Conservation (phyloP, 2,113 vertebrate genomes). For the Pangasianodon hypophthalmus region DNA sequence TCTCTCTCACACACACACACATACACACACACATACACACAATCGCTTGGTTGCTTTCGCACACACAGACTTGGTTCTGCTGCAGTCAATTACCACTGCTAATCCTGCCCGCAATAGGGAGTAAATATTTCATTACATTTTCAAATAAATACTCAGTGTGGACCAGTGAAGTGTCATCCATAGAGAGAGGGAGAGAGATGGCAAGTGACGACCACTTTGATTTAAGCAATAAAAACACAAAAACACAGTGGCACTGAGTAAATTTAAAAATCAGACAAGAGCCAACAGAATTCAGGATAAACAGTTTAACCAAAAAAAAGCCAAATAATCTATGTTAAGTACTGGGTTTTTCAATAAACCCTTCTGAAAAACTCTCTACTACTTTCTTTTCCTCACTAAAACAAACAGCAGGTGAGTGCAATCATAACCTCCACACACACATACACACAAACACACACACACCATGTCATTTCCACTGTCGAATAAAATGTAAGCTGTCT, state of each 20-base stretch:
- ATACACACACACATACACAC: slow-evolving; percentile 68
- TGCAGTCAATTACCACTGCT: slow-evolving; percentile 98
- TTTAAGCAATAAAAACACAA: slow-evolving; percentile 19
- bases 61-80: slow-evolving; percentile 80
- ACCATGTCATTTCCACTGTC: slow-evolving; percentile 46
- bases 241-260: background rate
- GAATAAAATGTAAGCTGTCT: slow-evolving; percentile 67
- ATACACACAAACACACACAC: slow-evolving; percentile 21
- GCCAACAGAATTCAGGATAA: background rate
- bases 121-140: slow-evolving; percentile 99
- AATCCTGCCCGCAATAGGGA: slow-evolving; percentile 98
- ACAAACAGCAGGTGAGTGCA: slow-evolving; percentile 20
- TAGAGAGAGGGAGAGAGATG: slow-evolving; percentile 18
- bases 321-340: background rate
- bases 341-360: background rate
- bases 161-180: slow-evolving; percentile 93
- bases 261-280: background rate
- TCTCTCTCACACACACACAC: slow-evolving; percentile 60
- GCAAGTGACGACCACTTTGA: slow-evolving; percentile 33
- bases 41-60: slow-evolving; percentile 68
- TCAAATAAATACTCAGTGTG: slow-evolving; percentile 99
- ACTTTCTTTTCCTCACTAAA: slow-evolving; percentile 35
- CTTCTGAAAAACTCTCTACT: slow-evolving; percentile 11
- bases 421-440: slow-evolving; percentile 24
- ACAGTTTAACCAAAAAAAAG: slow-evolving; percentile 3